Percentiles rank a stretch among this genome's conserved stretches.
phyloP scores from a whole-genome alignment of 1,140 invertebrate species.

The Rhagoletis zephyria region DNA sequence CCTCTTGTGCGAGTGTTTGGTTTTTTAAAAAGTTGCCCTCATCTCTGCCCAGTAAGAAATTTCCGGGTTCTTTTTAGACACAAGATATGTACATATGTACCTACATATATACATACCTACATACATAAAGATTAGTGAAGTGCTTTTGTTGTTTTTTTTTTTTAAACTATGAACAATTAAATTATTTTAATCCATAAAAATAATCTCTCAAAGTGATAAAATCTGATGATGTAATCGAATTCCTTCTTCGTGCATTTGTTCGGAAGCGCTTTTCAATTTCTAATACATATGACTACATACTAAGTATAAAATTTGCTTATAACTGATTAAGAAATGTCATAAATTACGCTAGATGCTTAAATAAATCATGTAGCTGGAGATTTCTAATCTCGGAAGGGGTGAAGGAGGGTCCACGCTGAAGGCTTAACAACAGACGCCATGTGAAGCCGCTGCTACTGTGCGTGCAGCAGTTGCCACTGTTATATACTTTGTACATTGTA shows the following conservation, averaged over 20 bases:
- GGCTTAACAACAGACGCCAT: conserved; percentile 14
- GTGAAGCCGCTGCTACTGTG: neutral
- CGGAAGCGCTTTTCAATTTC: neutral
- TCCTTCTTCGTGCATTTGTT: neutral
- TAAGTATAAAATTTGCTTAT: conserved; percentile 18
- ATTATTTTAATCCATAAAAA: neutral
- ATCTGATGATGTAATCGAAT: conserved; percentile 36
- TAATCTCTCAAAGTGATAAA: neutral
- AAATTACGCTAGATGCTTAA: conserved; percentile 22
- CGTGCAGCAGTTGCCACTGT: neutral
- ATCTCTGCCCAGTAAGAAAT: too few relatives aligned
- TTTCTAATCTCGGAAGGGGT: conserved; percentile 17
- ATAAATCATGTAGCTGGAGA: conserved; percentile 31
- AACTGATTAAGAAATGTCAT: conserved; percentile 41
- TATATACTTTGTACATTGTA: neutral
- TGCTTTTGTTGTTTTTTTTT: neutral
- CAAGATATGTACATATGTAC: neutral
- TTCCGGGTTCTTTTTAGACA: neutral
- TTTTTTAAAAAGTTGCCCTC: too few relatives aligned
- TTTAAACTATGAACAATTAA: neutral
- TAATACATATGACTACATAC: neutral
- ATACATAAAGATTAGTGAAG: too few relatives aligned
- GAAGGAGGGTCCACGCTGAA: neutral
- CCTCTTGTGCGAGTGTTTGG: too few relatives aligned
- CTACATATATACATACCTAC: too few relatives aligned